These are phyloP conservation scores for Morelia viridis DNA, from an alignment of 2,797 vertebrate species.

Conservation along the genomic window DNA sequence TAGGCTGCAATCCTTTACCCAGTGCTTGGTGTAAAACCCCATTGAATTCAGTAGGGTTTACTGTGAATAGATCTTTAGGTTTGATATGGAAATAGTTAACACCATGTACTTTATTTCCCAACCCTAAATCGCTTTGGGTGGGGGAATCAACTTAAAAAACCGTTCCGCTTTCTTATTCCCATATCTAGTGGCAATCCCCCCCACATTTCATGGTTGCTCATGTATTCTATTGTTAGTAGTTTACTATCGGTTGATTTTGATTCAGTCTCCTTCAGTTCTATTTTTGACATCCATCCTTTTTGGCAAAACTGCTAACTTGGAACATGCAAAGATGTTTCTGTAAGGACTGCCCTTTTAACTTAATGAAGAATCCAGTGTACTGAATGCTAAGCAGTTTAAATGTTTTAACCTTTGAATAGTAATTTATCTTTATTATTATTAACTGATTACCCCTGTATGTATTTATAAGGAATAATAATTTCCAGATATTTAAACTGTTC, in stretches of 20 bases:
- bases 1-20: neutral
- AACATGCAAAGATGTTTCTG: neutral
- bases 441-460: conserved; percentile 3
- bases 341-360: conserved; percentile 42
- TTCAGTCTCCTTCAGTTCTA: fast-evolving
- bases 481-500: conserved; percentile 11
- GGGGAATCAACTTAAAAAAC: neutral
- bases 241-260: neutral
- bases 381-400: conserved; percentile 35
- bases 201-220: neutral
- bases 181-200: neutral
- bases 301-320: conserved; percentile 41
- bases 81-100: neutral
- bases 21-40: neutral
- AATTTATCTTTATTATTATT: conserved; percentile 30
- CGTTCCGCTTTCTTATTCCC: neutral
- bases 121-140: neutral
- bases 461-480: neutral
- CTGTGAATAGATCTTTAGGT: neutral
- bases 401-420: conserved; percentile 29
- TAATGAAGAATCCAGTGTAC: conserved; percentile 20
- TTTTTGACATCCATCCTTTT: neutral
- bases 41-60: neutral
- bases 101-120: neutral
- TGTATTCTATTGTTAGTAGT: neutral